Evolutionary conservation across 1,140 invertebrate species (phyloP).

Genomic region (Drosophila fuyamai): DNA sequence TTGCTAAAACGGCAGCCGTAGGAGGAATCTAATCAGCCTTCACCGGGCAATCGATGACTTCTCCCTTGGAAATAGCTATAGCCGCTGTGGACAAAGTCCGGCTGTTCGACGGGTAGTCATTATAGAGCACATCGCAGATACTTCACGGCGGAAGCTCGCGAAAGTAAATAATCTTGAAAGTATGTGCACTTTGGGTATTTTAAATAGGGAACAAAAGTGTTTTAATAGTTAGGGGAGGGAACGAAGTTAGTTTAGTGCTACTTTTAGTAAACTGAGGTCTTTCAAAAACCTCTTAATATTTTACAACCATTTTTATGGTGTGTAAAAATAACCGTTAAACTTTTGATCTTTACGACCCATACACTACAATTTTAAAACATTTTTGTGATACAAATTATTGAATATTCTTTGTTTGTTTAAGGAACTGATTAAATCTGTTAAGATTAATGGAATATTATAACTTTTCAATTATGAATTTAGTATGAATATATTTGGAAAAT

Average conservation of each 20-base stretch:
- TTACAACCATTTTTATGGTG: neutral
- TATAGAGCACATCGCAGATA: slow-evolving; percentile 21
- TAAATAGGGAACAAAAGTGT: neutral
- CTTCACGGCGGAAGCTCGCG: neutral
- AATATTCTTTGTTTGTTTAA: too few relatives aligned
- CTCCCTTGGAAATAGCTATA: slow-evolving; percentile 20
- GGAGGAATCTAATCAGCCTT: slow-evolving; percentile 42
- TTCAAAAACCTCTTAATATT: neutral
- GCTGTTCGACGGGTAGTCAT: slow-evolving; percentile 24
- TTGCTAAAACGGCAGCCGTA: neutral
- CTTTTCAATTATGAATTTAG: too few relatives aligned
- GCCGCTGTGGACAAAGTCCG: slow-evolving; percentile 35
- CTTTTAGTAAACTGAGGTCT: neutral
- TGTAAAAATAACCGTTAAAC: too few relatives aligned
- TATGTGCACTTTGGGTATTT: neutral
- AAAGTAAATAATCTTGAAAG: slow-evolving; percentile 12
- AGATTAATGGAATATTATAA: too few relatives aligned
- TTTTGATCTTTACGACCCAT: neutral
- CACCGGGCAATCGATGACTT: slow-evolving; percentile 27
- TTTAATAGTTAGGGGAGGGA: neutral
- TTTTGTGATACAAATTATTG: too few relatives aligned
- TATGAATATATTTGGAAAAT: too few relatives aligned
- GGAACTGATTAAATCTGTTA: too few relatives aligned
- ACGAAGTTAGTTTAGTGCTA: neutral
- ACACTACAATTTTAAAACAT: too few relatives aligned